Base-by-base conservation (phyloP, 2,888 invertebrate species). In the Drosophila lacicola region DNA sequence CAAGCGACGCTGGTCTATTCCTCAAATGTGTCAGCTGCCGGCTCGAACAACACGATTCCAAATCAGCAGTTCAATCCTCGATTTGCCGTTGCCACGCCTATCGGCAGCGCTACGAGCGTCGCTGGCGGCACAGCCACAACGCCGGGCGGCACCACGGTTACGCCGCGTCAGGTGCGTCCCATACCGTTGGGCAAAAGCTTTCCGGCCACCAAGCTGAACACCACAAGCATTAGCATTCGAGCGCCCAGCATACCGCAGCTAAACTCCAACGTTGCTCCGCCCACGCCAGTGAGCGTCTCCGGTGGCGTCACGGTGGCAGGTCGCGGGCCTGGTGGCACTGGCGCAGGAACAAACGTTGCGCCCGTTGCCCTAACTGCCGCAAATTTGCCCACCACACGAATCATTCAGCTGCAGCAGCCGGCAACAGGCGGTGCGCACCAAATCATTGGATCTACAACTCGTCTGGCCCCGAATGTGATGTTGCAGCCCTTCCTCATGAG, bases 1-100 rank as follows among this genome's bases (percentile, higher is more conserved):
- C 91, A 90, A 14, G 92, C 93, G 9, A 92, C 92, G 0, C 85
- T 93, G 0, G 92, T 93, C 4, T 93, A 92, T 63, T 91, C 91
- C 3, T 91, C 91, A 0, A 92, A 91, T 70, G 90, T 92, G 0
- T 83, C 88, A 0, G 79, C 83, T 17, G 62, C 74, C 10, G 69
- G 77, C 5, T 44, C 65, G 17, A 76, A 87, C 9, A 78, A 74
- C 21, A 76, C 84, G 13, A 90, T 89, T 67, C 74, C 84, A 0
- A 79, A 88, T 54, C 90, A 90, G 36, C 92, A 91, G 62, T 92
- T 91, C n/a, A 92, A 91, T 86, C 88, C 91, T 46, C 91, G 92
- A 2, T 91, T 92, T 49, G 90, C 92, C 1, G 91, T 92, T 1
- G 90, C 92, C 11, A 91, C 91, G 11, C 86, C 90, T 3, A 47